Conservation (phyloP, 2,797 vertebrate genomes). For the Chiloscyllium punctatum region DNA sequence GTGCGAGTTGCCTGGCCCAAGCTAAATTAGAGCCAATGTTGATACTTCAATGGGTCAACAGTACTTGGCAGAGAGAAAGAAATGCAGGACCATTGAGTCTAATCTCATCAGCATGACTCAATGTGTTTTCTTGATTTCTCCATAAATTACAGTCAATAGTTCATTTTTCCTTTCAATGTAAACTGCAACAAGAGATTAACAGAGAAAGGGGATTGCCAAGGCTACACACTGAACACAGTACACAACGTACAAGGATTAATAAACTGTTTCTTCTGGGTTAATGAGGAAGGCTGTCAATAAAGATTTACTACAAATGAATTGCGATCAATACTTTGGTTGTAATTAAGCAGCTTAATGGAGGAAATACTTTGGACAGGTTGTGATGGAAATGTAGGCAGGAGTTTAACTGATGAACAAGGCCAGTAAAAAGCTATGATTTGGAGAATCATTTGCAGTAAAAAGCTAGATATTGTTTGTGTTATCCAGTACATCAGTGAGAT, state of each 20-base stretch:
- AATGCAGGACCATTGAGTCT: background rate
- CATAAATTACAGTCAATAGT: background rate
- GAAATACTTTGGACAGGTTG: background rate
- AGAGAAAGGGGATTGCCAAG: background rate
- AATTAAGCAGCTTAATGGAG: slow-evolving; percentile 39
- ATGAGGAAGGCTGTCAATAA: slow-evolving; percentile 43
- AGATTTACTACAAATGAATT: slow-evolving; percentile 44
- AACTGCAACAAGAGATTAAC: background rate
- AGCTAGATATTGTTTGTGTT: background rate
- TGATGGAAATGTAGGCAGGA: background rate
- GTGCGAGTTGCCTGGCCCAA: background rate
- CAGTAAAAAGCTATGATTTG: background rate
- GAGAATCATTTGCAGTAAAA: background rate
- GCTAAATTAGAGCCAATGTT: background rate
- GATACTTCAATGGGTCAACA: background rate
- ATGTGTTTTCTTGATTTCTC: background rate
- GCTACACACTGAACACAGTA: background rate
- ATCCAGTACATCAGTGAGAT: background rate
- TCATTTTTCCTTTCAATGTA: background rate
- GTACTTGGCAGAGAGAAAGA: background rate
- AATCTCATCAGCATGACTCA: background rate
- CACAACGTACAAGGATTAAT: background rate
- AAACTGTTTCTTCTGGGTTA: slow-evolving; percentile 31
- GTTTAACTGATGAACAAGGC: background rate
- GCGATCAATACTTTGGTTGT: slow-evolving; percentile 43